Base-by-base conservation (phyloP, 2,888 invertebrate species). In the Caradrina kadenii region DNA sequence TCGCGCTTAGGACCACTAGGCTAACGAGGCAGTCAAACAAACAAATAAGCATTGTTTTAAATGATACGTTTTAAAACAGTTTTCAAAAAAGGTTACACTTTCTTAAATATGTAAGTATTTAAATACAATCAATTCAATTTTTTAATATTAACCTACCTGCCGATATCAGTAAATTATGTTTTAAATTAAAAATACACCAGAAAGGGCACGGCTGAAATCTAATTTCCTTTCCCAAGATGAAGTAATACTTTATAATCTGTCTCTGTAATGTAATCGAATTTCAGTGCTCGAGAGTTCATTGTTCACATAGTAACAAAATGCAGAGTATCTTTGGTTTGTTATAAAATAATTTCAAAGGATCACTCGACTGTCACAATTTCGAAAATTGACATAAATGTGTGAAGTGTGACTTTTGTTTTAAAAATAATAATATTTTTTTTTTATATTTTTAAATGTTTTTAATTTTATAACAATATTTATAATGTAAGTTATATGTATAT, bases 141-240 rank as follows among this genome's bases (percentile, higher is more conserved):
- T 15, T 5, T 42, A 53, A 76, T 81, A 35, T 54, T 42, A 76
- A 63, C 42, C 55, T 13, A 48, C 60, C 52, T 80, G 69, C 50
- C 77, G 48, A 21, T 69, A 48, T 13, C 71, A 81, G 53, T 77
- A 61, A 81, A 64, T 81, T 61, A 81, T 69, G 70, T 81, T 81
- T 62, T 39, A 63, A 80, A 76, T 69, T 69, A 56, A 76, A n/a
- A 63, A 76, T 63, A 53, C 69, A 52, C 21, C 19, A 39, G 52
- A 56, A 70, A 76, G 49, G 59, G 55, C 70, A 64, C 21, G 45
- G 49, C 49, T 22, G 35, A 50, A 69, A 81, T 67, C 39, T 56
- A 76, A 76, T 76, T 76, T 76, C 76, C 76, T 81, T 39, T 49
- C 0, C 31, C 22, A 56, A 63, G 59, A 81, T 76, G 50, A 76